Conservation (phyloP, 2,888 invertebrate species). For the Himalopsyche kuldschensis region DNA sequence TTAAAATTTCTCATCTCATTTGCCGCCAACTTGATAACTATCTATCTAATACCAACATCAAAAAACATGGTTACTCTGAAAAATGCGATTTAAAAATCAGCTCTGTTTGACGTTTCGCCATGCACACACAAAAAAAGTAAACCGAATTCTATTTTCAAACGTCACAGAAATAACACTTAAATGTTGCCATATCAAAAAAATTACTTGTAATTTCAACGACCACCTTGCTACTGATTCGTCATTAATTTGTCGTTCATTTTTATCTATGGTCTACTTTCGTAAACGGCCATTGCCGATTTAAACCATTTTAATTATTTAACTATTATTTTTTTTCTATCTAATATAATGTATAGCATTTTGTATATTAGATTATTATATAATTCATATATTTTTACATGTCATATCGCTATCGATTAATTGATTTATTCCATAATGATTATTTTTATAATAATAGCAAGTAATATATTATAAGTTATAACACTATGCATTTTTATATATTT, state of each 20-base stretch:
- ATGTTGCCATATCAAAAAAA: not conserved
- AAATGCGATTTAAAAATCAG: not conserved
- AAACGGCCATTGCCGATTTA: not conserved
- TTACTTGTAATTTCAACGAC: not conserved
- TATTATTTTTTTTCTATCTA: constrained; percentile 5
- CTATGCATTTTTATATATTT: not conserved
- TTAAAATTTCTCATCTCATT: not conserved
- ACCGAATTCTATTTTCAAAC: not conserved
- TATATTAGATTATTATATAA: not conserved
- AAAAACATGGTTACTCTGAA: not conserved
- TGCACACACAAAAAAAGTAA: not conserved
- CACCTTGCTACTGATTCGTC: not conserved
- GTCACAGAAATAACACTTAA: not conserved
- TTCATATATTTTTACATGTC: not conserved
- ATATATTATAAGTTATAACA: not conserved
- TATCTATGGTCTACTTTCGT: not conserved
- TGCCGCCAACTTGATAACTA: not conserved
- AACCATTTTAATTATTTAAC: not conserved
- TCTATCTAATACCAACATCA: not conserved
- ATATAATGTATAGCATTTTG: constrained; percentile 7
- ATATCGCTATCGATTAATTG: not conserved
- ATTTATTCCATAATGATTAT: not conserved
- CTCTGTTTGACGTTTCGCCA: not conserved
- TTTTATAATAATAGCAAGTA: not conserved
- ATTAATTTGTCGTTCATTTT: not conserved